Percentiles rank a stretch among this genome's conserved stretches.
Evolutionary conservation across 2,888 invertebrate genomes (phyloP).

Genomic region (Vandiemenella viatica): DNA sequence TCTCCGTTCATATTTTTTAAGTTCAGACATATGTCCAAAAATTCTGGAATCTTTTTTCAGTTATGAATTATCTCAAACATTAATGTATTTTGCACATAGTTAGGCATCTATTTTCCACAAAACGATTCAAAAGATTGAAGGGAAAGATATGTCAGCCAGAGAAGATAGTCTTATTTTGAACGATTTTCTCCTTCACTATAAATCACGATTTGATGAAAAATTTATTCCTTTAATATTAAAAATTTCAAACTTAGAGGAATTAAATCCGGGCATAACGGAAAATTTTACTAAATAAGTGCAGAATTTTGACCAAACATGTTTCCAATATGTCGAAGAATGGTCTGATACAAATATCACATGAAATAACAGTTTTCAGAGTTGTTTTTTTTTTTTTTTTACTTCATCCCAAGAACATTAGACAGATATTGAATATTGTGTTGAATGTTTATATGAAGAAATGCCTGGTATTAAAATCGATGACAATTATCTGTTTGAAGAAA

Average conservation of each 20-base stretch:
- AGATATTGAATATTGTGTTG: constrained; percentile 6
- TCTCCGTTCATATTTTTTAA: constrained; percentile 10
- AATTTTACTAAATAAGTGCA: constrained; percentile 11
- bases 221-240: constrained; percentile 12
- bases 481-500: constrained; percentile 16
- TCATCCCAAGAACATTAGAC: constrained; percentile 2
- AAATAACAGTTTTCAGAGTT: constrained; percentile 11
- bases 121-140: constrained; percentile 11
- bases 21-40: constrained; percentile 20
- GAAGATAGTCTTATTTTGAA: constrained; percentile 6
- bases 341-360: constrained; percentile 7
- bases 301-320: constrained; percentile 13
- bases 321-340: constrained; percentile 14
- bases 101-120: constrained; percentile 9
- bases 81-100: constrained; percentile 15
- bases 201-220: constrained; percentile 7
- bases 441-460: constrained; percentile 9
- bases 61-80: constrained; percentile 18
- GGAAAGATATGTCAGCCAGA: constrained; percentile 10
- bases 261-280: constrained; percentile 9
- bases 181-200: neutral
- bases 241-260: constrained; percentile 7
- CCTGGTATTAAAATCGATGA: constrained; percentile 15
- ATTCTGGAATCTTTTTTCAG: constrained; percentile 20
- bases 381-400: constrained; percentile 10